A percentile compares a stretch with the other conserved stretches of the same genome.
Evolutionary conservation across 2,888 invertebrate species (phyloP).

Genomic region (Herminia tarsipennalis): DNA sequence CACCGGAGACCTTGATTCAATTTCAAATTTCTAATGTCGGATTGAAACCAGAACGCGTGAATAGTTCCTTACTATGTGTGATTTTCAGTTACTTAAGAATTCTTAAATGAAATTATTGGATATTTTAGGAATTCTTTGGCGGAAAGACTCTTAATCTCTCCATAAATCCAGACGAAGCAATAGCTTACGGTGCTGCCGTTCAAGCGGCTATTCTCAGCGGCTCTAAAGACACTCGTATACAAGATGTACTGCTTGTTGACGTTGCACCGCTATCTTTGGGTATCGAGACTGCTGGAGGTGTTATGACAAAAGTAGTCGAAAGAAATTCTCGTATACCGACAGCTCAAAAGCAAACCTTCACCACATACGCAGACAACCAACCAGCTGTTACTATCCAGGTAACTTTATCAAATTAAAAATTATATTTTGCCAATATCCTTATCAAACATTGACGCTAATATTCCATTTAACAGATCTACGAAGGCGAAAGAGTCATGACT

Average conservation of each 20-base stretch:
- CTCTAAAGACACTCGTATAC: constrained; percentile 87
- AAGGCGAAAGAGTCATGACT: constrained; percentile 96
- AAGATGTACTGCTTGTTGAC: constrained; percentile 93
- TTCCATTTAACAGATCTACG: constrained; percentile 86
- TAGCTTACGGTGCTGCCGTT: constrained; percentile 97
- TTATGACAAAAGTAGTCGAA: constrained; percentile 94
- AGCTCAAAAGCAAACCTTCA: constrained; percentile 92
- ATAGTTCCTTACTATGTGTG: too few species aligned
- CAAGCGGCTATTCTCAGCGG: constrained; percentile 96
- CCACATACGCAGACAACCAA: constrained; percentile 97
- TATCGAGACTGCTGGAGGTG: constrained; percentile 93
- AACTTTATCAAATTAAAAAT: neutral
- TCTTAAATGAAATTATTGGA: neutral
- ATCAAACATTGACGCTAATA: neutral
- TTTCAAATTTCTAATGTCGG: too few species aligned
- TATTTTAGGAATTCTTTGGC: constrained; percentile 88
- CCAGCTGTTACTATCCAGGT: constrained; percentile 94
- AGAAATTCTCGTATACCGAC: constrained; percentile 93
- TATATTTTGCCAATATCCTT: neutral
- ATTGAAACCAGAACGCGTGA: too few species aligned
- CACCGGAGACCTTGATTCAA: too few species aligned
- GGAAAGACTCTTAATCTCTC: constrained; percentile 95
- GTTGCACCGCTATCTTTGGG: constrained; percentile 92
- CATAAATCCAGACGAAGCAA: constrained; percentile 97
- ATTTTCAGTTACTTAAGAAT: too few species aligned